Conservation (phyloP, 2,888 invertebrate species). For the Barypeithes pellucidus region DNA sequence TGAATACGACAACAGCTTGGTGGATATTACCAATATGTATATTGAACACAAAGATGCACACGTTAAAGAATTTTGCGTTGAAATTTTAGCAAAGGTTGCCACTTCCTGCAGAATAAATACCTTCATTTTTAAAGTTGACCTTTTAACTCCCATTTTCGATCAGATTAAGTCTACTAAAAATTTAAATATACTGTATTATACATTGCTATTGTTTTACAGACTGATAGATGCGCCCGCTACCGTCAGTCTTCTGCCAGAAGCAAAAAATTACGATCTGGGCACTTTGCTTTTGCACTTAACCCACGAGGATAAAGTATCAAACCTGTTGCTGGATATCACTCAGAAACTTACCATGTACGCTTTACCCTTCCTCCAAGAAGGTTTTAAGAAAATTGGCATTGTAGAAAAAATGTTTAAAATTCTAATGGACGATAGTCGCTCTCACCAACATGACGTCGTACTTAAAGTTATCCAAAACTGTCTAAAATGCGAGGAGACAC, state of each 20-base stretch:
- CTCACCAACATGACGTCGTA: slow-evolving; percentile 53
- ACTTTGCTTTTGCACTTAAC: slow-evolving; percentile 57
- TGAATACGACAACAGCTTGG: slow-evolving; percentile 58
- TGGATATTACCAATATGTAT: slow-evolving; percentile 60
- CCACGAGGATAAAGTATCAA: slow-evolving; percentile 51
- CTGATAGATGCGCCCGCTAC: slow-evolving; percentile 60
- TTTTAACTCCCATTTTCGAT: slow-evolving; percentile 60
- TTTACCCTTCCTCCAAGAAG: slow-evolving; percentile 59
- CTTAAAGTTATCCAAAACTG: slow-evolving; percentile 62
- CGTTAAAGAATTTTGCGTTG: slow-evolving; percentile 60
- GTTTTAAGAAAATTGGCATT: slow-evolving; percentile 56
- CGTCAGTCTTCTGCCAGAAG: slow-evolving; percentile 56
- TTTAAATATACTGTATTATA: slow-evolving; percentile 54
- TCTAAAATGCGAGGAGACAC: slow-evolving; percentile 59
- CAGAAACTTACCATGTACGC: slow-evolving; percentile 58
- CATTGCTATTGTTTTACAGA: slow-evolving; percentile 58
- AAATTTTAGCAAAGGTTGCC: slow-evolving; percentile 60
- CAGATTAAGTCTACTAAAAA: slow-evolving; percentile 58
- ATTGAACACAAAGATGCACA: slow-evolving; percentile 58
- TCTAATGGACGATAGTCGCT: slow-evolving; percentile 56
- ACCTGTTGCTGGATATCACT: slow-evolving; percentile 57
- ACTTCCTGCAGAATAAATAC: slow-evolving; percentile 57
- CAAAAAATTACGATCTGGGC: slow-evolving; percentile 57
- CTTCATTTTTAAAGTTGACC: slow-evolving; percentile 59
- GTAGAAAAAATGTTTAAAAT: slow-evolving; percentile 61